phyloP scores from a whole-genome alignment of 2,797 vertebrate species.

The Petrocephalus sullivani region DNA sequence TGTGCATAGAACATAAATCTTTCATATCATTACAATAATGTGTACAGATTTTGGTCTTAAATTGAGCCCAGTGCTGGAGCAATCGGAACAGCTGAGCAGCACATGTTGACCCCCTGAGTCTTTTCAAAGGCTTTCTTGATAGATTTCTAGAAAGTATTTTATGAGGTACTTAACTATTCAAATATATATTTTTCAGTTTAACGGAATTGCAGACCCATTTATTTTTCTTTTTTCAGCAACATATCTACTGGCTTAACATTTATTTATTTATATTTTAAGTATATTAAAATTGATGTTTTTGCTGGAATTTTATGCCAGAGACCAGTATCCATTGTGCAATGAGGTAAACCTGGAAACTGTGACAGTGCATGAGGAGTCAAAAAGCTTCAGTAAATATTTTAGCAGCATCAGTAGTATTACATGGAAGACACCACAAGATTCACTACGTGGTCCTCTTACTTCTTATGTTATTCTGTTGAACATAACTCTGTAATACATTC shows the following conservation, averaged over 20 bases:
- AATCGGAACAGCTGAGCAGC: constrained; percentile 72
- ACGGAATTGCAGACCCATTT: constrained; percentile 43
- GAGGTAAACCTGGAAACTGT: background rate
- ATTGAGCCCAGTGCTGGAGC: constrained; percentile 41
- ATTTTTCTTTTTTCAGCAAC: constrained; percentile 32
- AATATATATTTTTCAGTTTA: constrained; percentile 55
- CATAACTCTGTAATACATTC: background rate
- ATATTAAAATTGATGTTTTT: constrained; percentile 14
- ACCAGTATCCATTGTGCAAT: constrained; percentile 5
- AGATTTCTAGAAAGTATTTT: constrained; percentile 67
- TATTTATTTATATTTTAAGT: constrained; percentile 9
- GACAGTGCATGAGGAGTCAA: background rate
- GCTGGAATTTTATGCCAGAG: constrained; percentile 25
- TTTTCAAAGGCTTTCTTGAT: constrained; percentile 64
- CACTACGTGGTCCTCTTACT: background rate
- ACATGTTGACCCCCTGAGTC: constrained; percentile 68
- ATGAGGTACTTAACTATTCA: constrained; percentile 58
- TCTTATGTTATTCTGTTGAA: background rate
- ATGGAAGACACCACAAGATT: background rate
- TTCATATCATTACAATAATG: constrained; percentile 58
- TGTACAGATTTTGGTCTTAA: constrained; percentile 59
- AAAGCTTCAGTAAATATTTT: background rate
- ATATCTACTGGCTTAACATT: constrained; percentile 15
- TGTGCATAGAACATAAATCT: constrained; percentile 74
- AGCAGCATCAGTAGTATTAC: background rate